Percentiles rank a stretch among this genome's conserved stretches.
Conservation (phyloP, 2,113 vertebrate genomes). For the Scatophagus argus region DNA sequence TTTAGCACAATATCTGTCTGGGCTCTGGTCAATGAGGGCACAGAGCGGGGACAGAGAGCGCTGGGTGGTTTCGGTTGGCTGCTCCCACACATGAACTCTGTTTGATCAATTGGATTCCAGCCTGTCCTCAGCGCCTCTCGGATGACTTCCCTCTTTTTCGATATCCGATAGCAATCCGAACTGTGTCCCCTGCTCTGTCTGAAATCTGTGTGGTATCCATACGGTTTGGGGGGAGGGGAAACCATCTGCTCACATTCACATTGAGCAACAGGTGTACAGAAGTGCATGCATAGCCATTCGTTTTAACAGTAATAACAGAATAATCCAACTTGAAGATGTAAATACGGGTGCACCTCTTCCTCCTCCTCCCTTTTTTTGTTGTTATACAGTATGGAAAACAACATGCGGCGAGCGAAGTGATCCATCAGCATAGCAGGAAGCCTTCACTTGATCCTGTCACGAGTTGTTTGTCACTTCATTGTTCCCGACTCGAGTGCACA, state of each 20-base stretch:
- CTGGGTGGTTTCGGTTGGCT: no score
- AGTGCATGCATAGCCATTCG: neutral
- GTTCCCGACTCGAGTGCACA: constrained; percentile 46
- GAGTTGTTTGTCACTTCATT: constrained; percentile 61
- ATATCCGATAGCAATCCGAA: neutral
- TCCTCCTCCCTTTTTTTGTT: neutral
- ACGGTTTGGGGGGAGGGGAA: neutral
- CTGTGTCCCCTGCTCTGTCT: no score
- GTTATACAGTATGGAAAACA: constrained; percentile 29
- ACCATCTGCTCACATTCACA: neutral
- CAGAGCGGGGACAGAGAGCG: no score
- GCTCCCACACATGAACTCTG: neutral
- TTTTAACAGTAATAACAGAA: neutral
- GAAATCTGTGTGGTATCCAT: neutral
- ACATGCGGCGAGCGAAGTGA: neutral
- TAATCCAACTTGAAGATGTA: neutral
- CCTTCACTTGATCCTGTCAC: constrained; percentile 43
- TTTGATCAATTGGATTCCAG: neutral
- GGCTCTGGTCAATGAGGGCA: no score
- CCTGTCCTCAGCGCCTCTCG: neutral
- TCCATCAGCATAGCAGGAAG: constrained; percentile 58
- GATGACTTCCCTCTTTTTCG: neutral
- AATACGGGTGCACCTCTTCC: neutral
- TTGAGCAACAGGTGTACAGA: neutral
- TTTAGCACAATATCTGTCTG: no score